phyloP scores from a whole-genome alignment of 2,888 invertebrate species.

The Eumerus sabulonum region DNA sequence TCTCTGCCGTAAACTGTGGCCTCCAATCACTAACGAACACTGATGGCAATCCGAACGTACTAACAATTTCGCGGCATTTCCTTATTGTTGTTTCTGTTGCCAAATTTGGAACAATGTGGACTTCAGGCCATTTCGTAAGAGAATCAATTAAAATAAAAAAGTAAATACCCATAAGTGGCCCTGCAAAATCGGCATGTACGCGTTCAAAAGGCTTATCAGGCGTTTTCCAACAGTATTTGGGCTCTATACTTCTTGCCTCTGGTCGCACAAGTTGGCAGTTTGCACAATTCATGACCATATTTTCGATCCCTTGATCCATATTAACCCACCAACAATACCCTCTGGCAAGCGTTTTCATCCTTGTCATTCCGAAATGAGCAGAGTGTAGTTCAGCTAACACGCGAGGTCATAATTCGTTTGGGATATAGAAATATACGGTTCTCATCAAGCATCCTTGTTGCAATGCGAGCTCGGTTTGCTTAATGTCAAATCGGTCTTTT shows the following conservation, averaged over 20 bases:
- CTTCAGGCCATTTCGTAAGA: too few relatives aligned
- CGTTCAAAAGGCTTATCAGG: background rate
- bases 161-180: background rate
- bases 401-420: slow-evolving; percentile 42
- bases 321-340: slow-evolving; percentile 69
- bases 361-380: slow-evolving; percentile 48
- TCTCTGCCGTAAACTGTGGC: slow-evolving; percentile 50
- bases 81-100: slow-evolving; percentile 58
- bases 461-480: slow-evolving; percentile 14
- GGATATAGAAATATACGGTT: slow-evolving; percentile 60
- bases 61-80: slow-evolving; percentile 59
- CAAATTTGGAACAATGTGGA: slow-evolving; percentile 56
- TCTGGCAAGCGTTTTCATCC: slow-evolving; percentile 66
- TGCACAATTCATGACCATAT: slow-evolving; percentile 1
- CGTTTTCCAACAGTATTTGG: background rate
- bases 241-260: background rate
- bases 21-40: slow-evolving; percentile 57
- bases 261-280: slow-evolving; percentile 1
- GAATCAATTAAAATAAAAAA: background rate
- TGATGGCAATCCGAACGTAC: slow-evolving; percentile 47
- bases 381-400: slow-evolving; percentile 57
- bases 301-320: slow-evolving; percentile 29
- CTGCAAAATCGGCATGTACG: slow-evolving; percentile 4
- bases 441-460: slow-evolving; percentile 66
- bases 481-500: slow-evolving; percentile 44